Evolutionary conservation across 2,888 invertebrate genomes (phyloP), one percentile per base, ranked within the genome.

Genomic region (Nymphalis polychloros): DNA sequence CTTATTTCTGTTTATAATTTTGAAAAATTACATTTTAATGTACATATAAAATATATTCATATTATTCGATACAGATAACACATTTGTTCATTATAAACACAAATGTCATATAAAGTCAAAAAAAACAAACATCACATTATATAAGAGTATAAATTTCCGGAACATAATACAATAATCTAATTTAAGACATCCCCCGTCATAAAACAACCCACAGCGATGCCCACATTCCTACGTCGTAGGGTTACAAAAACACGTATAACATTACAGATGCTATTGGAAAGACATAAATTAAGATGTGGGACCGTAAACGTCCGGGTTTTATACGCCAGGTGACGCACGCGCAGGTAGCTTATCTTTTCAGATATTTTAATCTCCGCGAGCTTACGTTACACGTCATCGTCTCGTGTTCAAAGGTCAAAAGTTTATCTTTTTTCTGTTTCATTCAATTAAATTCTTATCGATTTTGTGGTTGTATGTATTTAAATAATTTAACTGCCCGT

Each of bases 331-430:
- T 72, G 72, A 72, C 69, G 72, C 67, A 62, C 62, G 61, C 61
- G 64, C 71, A 71, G 64, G 69, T 72, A 64, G 62, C 68, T 67
- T 6, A 69, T 46, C 48, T 72, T 67, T 67, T 63, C 31, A 57
- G 62, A 67, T 62, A 64, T 69, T 67, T 67, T 62, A 61, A 67
- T 67, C 55, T 67, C 46, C 52, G 52, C 50, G 46, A 52, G 55
- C 61, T 60, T 16, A 48, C 20, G 19, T 31, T 27, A 23, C 55
- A 53, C 48, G 55, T 49, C 31, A 53, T 53, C 53, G 53, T 20
- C 20, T 13, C 41, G 41, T 13, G 41, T 41, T 20, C 8, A 50
- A 50, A 50, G 50, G 20, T 50, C 50, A 19, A 20, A 41, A 41
- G 41, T 41, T 41, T 41, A 41, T 41, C 10, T 41, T 13, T 13